phyloP scores from a whole-genome alignment of 1,140 invertebrate species.

The Drosophila quadrilineata region DNA sequence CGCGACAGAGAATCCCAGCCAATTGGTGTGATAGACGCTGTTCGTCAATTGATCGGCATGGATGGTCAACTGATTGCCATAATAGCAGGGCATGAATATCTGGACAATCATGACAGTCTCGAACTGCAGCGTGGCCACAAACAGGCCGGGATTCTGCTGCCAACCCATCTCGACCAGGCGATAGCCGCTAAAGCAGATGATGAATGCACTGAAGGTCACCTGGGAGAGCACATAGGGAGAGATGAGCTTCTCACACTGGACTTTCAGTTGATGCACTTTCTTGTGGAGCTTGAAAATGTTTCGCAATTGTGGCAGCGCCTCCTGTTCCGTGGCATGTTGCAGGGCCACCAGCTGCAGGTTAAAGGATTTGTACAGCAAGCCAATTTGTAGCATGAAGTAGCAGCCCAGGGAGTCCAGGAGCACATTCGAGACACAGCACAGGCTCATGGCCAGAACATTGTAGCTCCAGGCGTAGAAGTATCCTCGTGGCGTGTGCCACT shows the following conservation, averaged over 20 bases:
- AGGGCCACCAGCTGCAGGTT: conserved; percentile 44
- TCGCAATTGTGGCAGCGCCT: conserved; percentile 32
- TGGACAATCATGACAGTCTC: conserved; percentile 60
- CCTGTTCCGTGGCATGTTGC: conserved; percentile 14
- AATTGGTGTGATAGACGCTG: conserved; percentile 62
- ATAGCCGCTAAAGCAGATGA: conserved; percentile 70
- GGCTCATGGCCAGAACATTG: conserved; percentile 55
- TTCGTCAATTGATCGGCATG: conserved; percentile 54
- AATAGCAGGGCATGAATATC: conserved; percentile 73
- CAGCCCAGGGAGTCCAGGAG: conserved; percentile 61
- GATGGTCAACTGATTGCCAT: conserved; percentile 62
- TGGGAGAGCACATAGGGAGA: conserved; percentile 62
- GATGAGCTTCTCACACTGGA: conserved; percentile 50
- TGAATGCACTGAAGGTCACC: conserved; percentile 66
- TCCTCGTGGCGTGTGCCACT: conserved; percentile 46
- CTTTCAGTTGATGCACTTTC: conserved; percentile 18
- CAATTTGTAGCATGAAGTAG: conserved; percentile 67
- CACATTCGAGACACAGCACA: conserved; percentile 55
- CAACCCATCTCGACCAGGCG: conserved; percentile 58
- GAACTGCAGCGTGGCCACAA: conserved; percentile 63
- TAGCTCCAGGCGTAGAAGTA: conserved; percentile 65
- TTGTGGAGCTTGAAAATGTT: conserved; percentile 45
- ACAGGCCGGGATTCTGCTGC: conserved; percentile 51
- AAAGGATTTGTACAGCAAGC: conserved; percentile 49
- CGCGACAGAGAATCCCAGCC: conserved; percentile 54